Evolutionary conservation across 2,888 invertebrate species (phyloP), one percentile per base, ranked within the genome.

Genomic region (Ptychoptera albimana): DNA sequence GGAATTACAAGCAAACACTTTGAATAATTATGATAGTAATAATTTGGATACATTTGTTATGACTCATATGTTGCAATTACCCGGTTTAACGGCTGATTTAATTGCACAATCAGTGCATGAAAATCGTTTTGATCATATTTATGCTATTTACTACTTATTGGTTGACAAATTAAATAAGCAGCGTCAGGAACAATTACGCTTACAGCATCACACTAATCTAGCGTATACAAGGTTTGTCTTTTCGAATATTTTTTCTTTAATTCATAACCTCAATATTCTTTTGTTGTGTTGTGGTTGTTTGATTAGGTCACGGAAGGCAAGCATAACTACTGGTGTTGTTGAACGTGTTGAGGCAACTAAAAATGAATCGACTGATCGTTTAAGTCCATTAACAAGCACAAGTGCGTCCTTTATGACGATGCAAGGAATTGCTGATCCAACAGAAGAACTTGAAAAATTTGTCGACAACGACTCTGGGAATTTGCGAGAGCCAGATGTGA

Each of bases 101-200:
- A 78, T 88, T 47, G 70, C 80, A 43, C 73, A 85, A 75, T 83
- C 91, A 15, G 79, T 94, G 43, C 78, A 80, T 57, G 82, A 80
- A 53, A 79, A 83, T 55, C 74, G 83, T 5, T 94, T 88, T 64
- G 92, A 94, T 66, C 89, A 91, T 68, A 83, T 91, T 53, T 87
- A 87, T 54, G 93, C 93, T 51, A 92, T 94, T 55, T 94, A 94
- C 63, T 86, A 91, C 63, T 70, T 94, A 50, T 72, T 94, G 38
- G 74, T 83, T 57, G 92, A 93, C 63, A 85, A 85, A 59, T 58
- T 86, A 48, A 72, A 73, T 54, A 68, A 71, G 54, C 64, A 69
- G 49, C 58, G 64, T 48, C 61, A 59, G 49, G 64, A 66, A 53
- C 59, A 61, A 54, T 60, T 61, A 56, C 58, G 59, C 57, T 57